phyloP scores from a whole-genome alignment of 2,113 vertebrate species.

The Parus major region DNA sequence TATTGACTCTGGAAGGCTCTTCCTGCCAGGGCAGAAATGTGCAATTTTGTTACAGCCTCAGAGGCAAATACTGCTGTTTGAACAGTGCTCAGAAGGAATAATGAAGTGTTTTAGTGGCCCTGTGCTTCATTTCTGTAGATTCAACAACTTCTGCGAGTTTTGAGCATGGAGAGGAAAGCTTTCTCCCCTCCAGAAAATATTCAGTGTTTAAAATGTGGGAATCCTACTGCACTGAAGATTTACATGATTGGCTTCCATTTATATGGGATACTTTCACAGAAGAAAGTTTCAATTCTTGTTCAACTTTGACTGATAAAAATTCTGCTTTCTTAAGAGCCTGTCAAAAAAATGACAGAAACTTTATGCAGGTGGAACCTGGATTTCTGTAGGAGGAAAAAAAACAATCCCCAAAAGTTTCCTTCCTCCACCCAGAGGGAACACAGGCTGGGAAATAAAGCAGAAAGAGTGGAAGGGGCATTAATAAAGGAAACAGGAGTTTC shows the following conservation, averaged over 20 bases:
- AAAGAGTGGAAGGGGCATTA: background rate
- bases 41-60: constrained; percentile 37
- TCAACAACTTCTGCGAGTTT: background rate
- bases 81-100: constrained; percentile 10
- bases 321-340: background rate
- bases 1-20: constrained; percentile 40
- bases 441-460: background rate
- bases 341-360: background rate
- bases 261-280: background rate
- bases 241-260: background rate
- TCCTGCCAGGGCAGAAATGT: constrained; percentile 22
- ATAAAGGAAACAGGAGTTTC: background rate
- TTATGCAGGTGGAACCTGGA: background rate
- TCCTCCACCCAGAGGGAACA: background rate
- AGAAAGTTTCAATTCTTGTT: background rate
- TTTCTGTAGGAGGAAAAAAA: background rate
- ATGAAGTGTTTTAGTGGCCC: constrained; percentile 26
- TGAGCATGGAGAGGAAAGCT: background rate
- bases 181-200: background rate
- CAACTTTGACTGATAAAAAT: background rate
- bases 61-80: constrained; percentile 52
- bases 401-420: background rate
- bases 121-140: background rate
- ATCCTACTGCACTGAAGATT: background rate
- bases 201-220: background rate